phyloP scores from a whole-genome alignment of 2,888 invertebrate species.

The Eilema griseolum region DNA sequence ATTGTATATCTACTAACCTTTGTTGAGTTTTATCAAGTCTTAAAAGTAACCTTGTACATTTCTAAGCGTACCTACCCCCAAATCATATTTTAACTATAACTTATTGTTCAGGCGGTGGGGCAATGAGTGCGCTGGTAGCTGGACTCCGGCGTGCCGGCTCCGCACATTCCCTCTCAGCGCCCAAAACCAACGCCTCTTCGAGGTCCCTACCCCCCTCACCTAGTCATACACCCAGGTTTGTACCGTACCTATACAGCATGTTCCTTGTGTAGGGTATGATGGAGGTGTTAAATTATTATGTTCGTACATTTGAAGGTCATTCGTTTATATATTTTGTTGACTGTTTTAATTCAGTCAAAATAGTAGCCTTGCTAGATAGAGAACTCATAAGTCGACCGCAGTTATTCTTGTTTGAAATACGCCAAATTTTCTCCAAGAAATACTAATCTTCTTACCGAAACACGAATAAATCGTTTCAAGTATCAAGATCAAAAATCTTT shows the following conservation, averaged over 20 bases:
- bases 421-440: not conserved
- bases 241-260: constrained; percentile 17
- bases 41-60: not conserved
- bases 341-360: not conserved
- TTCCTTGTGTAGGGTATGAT: not conserved
- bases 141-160: constrained; percentile 83
- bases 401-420: not conserved
- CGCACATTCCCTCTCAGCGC: constrained; percentile 82
- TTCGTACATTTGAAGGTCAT: not conserved
- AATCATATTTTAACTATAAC: not conserved
- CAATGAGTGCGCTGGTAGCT: constrained; percentile 83
- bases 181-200: constrained; percentile 85
- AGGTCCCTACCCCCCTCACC: constrained; percentile 92
- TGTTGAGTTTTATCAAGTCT: not conserved
- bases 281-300: not conserved
- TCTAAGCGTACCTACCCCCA: not conserved
- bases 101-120: constrained; percentile 69
- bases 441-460: not conserved
- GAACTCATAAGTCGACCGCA: no score
- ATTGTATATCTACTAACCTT: not conserved
- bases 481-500: not conserved
- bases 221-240: constrained; percentile 89
- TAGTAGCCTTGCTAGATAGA: not conserved
- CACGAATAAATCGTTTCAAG: not conserved
- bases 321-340: not conserved